A percentile compares a stretch with the other conserved stretches of the same genome.
Evolutionary conservation across 2,797 vertebrate genomes (phyloP).

Genomic region (Gambusia yucatana): DNA sequence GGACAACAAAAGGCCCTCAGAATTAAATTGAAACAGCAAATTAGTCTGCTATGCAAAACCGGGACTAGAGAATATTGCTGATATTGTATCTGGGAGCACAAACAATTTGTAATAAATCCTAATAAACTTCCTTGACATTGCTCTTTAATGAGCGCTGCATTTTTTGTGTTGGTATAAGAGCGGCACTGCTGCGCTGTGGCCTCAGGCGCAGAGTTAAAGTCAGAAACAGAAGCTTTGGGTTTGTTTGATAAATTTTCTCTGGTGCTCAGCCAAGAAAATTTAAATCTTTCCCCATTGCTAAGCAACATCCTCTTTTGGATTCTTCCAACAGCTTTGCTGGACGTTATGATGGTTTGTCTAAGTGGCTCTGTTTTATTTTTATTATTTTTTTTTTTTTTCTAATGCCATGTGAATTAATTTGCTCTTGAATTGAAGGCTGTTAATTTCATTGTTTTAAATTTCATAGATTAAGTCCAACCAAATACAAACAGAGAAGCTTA

Average conservation of each 20-base stretch:
- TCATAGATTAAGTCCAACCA: conserved; percentile 19
- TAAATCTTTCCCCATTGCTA: conserved; percentile 37
- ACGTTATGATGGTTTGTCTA: conserved; percentile 19
- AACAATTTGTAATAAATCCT: not conserved
- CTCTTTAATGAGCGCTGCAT: not conserved
- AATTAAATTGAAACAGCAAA: not conserved
- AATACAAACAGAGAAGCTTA: not conserved
- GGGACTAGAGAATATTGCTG: not conserved
- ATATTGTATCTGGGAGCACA: not conserved
- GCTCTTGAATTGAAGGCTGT: conserved; percentile 9
- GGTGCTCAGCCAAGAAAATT: conserved; percentile 20
- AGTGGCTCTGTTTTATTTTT: conserved; percentile 2
- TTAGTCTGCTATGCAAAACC: not conserved
- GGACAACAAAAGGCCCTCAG: not conserved
- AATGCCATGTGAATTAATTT: not conserved
- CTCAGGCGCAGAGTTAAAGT: conserved; percentile 27
- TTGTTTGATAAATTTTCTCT: conserved; percentile 45
- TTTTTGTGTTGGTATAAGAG: not conserved
- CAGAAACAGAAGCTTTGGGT: conserved; percentile 34
- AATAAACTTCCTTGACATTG: not conserved
- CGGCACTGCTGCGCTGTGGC: conserved; percentile 14
- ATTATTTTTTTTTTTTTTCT: not conserved
- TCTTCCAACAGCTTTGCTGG: conserved; percentile 34
- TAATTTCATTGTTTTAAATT: conserved; percentile 5
- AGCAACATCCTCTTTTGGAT: conserved; percentile 47